Conservation (phyloP, 2,888 invertebrate genomes). For the Lochmaea capreae region DNA sequence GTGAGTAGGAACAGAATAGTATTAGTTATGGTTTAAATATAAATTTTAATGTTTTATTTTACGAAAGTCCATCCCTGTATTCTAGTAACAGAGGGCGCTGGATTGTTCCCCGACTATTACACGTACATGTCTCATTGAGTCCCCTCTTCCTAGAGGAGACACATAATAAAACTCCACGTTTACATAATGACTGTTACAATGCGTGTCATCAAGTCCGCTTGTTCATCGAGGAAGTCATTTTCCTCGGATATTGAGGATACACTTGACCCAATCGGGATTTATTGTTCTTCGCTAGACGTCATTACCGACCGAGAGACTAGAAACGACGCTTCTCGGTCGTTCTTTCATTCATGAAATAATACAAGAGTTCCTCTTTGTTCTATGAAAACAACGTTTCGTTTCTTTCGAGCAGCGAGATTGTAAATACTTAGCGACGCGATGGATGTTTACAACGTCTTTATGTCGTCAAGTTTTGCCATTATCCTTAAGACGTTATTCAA, state of each 20-base stretch:
- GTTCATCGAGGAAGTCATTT: slow-evolving; percentile 65
- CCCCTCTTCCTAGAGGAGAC: slow-evolving; percentile 51
- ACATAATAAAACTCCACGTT: slow-evolving; percentile 63
- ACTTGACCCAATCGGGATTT: slow-evolving; percentile 60
- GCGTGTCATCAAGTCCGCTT: slow-evolving; percentile 64
- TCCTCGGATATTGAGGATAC: slow-evolving; percentile 60
- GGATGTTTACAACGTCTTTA: slow-evolving; percentile 19
- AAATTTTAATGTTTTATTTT: no score
- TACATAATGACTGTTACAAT: slow-evolving; percentile 65
- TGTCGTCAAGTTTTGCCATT: slow-evolving; percentile 4
- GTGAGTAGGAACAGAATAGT: no score
- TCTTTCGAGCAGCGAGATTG: slow-evolving; percentile 15
- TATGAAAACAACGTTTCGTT: slow-evolving; percentile 44
- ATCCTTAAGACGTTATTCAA: neutral
- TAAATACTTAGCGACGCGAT: slow-evolving; percentile 13
- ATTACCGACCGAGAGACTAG: slow-evolving; percentile 47
- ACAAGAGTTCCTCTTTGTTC: slow-evolving; percentile 40
- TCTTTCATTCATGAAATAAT: slow-evolving; percentile 42
- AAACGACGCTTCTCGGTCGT: slow-evolving; percentile 26
- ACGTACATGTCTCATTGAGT: slow-evolving; percentile 54
- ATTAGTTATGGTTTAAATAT: no score
- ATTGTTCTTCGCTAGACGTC: slow-evolving; percentile 55
- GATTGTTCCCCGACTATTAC: slow-evolving; percentile 47
- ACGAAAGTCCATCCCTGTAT: slow-evolving; percentile 23
- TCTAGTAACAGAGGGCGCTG: slow-evolving; percentile 31